Conservation (phyloP, 2,113 vertebrate genomes). For the Penelope pileata region DNA sequence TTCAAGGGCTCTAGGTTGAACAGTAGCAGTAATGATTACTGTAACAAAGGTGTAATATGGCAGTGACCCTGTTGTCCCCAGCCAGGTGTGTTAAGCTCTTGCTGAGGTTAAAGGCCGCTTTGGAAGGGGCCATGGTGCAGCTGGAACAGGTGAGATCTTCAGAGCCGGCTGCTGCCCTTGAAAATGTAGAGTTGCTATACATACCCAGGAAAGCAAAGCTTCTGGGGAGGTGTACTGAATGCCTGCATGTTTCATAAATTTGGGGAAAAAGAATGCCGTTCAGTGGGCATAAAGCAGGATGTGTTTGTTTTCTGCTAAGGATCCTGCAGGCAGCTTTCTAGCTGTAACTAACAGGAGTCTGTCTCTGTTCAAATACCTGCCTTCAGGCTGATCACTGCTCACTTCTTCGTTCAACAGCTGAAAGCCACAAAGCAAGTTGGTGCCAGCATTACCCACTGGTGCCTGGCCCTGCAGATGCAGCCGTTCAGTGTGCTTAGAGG, state of each 20-base stretch:
- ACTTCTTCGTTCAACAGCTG: not conserved
- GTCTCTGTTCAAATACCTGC: not conserved
- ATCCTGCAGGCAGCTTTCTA: not conserved
- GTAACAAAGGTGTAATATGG: not conserved
- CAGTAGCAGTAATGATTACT: not conserved
- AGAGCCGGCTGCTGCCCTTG: not conserved
- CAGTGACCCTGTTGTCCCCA: not conserved
- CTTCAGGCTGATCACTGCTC: constrained; percentile 17
- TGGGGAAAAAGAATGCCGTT: not conserved
- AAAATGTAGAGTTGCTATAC: not conserved
- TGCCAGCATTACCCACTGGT: constrained; percentile 51
- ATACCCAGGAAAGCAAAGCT: not conserved
- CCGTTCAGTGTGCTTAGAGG: not conserved
- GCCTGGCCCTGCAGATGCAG: constrained; percentile 29
- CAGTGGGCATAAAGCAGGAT: not conserved
- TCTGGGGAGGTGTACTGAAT: not conserved
- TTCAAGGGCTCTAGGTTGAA: not conserved
- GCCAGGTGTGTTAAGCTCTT: not conserved
- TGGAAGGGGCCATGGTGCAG: not conserved
- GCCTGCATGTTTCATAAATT: not conserved
- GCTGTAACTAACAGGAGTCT: not conserved
- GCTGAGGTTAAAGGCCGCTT: not conserved
- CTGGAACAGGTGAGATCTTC: not conserved
- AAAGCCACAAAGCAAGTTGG: constrained; percentile 29
- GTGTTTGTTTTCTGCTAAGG: not conserved